Conservation (phyloP, 2,113 vertebrate species). For the Tautogolabrus adspersus region DNA sequence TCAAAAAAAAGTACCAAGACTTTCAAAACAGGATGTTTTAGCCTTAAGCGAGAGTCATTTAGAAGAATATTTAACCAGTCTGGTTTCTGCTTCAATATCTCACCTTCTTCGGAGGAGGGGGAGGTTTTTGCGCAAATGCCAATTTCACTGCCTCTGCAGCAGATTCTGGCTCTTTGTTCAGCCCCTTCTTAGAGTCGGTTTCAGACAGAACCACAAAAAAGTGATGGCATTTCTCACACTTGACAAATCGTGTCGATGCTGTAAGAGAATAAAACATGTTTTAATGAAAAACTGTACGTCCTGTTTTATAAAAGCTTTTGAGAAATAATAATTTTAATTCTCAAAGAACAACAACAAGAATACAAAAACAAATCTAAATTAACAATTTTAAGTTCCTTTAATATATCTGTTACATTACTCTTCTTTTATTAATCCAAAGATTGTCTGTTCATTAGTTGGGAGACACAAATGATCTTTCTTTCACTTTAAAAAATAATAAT, state of each 20-base stretch:
- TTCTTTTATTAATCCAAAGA: too few relatives aligned
- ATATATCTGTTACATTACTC: neutral
- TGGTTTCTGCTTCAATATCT: neutral
- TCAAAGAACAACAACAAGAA: neutral
- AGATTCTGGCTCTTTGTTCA: slow-evolving; percentile 95
- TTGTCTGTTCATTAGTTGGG: too few relatives aligned
- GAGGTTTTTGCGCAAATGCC: slow-evolving; percentile 96
- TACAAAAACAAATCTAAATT: neutral
- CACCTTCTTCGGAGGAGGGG: slow-evolving; percentile 97
- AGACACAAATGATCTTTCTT: too few relatives aligned
- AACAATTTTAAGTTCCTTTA: neutral
- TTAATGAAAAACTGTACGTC: neutral
- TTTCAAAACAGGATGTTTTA: neutral
- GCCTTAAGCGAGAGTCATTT: neutral
- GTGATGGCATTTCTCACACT: slow-evolving; percentile 99
- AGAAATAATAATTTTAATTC: neutral
- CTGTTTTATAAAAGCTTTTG: neutral
- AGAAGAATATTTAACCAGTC: neutral
- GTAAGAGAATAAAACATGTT: slow-evolving; percentile 21
- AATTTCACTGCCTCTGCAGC: slow-evolving; percentile 94
- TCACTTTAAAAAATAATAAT: too few relatives aligned
- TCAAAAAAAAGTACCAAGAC: neutral
- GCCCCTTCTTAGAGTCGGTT: slow-evolving; percentile 95
- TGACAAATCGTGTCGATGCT: slow-evolving; percentile 98
- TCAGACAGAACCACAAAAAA: slow-evolving; percentile 99